Conservation (phyloP, 2,797 vertebrate genomes). For the Enteromius argenteus region DNA sequence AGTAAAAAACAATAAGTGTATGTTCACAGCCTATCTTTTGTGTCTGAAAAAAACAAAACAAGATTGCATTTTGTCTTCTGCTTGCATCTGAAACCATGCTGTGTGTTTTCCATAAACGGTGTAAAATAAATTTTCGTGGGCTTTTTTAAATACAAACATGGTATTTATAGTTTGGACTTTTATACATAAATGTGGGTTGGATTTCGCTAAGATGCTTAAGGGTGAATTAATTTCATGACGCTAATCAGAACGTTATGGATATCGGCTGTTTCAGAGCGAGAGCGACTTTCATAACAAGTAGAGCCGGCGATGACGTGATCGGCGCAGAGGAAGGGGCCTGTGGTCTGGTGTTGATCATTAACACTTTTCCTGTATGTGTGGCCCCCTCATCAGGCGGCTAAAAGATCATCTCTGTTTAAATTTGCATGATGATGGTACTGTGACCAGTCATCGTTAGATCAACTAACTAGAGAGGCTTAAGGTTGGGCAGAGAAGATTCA, state of each 20-base stretch:
- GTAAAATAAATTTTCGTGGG: not conserved
- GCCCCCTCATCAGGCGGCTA: conserved; percentile 61
- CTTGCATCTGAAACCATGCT: not conserved
- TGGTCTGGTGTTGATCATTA: conserved; percentile 65
- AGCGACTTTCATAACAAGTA: conserved; percentile 44
- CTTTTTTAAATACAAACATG: conserved; percentile 21
- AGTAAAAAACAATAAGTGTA: not conserved
- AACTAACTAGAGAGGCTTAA: conserved; percentile 65
- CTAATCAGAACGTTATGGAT: conserved; percentile 26
- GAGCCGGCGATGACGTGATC: conserved; percentile 36
- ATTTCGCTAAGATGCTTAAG: conserved; percentile 33
- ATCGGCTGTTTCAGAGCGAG: conserved; percentile 34
- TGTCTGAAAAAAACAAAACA: not conserved
- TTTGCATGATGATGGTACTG: conserved; percentile 71
- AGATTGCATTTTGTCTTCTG: not conserved
- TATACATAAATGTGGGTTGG: conserved; percentile 20
- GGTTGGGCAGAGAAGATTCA: conserved; percentile 65
- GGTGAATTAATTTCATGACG: conserved; percentile 5
- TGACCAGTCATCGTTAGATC: conserved; percentile 68
- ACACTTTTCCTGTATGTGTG: conserved; percentile 63
- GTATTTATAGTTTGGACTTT: conserved; percentile 30
- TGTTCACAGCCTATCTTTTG: not conserved
- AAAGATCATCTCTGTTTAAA: conserved; percentile 70
- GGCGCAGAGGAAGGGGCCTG: conserved; percentile 37
- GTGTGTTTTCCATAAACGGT: conserved; percentile 1